These are phyloP conservation scores for Tineola bisselliella DNA, from an alignment of 2,888 invertebrate species.

Conservation along the genomic window DNA sequence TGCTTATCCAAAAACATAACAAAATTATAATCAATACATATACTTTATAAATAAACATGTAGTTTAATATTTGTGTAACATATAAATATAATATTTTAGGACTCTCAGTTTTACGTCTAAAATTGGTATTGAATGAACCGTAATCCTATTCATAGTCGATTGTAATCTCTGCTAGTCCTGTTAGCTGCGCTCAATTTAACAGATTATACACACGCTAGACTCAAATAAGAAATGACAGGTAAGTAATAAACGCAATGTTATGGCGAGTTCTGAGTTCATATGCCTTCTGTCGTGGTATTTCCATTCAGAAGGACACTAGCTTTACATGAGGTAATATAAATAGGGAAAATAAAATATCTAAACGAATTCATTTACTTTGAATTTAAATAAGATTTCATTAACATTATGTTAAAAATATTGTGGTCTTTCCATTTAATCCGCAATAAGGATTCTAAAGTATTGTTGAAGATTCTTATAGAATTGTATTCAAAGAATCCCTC, in stretches of 20 bases:
- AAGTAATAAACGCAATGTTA: too few species aligned
- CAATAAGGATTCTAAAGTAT: neutral
- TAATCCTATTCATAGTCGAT: neutral
- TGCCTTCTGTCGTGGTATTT: too few species aligned
- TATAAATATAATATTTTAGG: too few species aligned
- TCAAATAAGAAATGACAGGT: neutral
- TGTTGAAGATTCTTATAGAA: neutral
- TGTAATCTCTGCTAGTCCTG: neutral
- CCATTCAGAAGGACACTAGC: too few species aligned
- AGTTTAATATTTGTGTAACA: too few species aligned
- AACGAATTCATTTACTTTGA: too few species aligned
- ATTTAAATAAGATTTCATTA: neutral
- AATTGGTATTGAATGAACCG: neutral
- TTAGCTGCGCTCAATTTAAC: neutral
- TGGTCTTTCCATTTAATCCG: neutral
- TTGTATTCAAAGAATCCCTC: slow-evolving; percentile 9
- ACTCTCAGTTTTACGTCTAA: neutral
- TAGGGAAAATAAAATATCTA: too few species aligned
- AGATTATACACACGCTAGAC: neutral
- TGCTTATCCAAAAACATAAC: too few species aligned
- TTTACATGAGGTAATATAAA: too few species aligned
- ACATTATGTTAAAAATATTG: neutral
- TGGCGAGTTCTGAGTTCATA: too few species aligned
- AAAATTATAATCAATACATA: too few species aligned
- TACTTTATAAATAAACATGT: too few species aligned